Base-by-base conservation (phyloP, 2,797 vertebrate species). In the Xenentodon cancila region DNA sequence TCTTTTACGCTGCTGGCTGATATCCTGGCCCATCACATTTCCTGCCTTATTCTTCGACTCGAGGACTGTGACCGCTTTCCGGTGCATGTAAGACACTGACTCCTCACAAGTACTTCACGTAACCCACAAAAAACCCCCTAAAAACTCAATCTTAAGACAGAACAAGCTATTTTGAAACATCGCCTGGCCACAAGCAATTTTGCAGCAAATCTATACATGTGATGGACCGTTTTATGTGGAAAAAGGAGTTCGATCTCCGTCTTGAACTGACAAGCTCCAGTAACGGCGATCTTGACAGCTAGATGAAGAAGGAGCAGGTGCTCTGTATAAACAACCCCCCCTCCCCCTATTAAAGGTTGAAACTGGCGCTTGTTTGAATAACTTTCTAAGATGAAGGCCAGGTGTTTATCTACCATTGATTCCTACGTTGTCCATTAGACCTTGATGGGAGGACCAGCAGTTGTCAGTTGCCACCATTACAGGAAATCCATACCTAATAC, bases 401-500 rank as follows among this genome's bases (percentile, higher is more conserved):
- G 68, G 57, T 88, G 88, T 91, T 92, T 84, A 82, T 88, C 76
- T 61, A 46, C 57, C 88, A 92, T 89, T 87, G 75, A 91, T 89
- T 77, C 69, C 54, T 20, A n/a, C 1, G n/a, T 20, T 32, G 47
- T 79, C 84, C 64, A 83, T 89, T 90, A 87, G 48, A 62, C 51
- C 77, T 47, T 21, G 1, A 75, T 64, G 50, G 58, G 65, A 70
- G 64, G 63, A 68, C 27, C 43, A 20, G 48, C 76, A 49, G 49
- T 65, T 75, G 77, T 88, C 82, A 77, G 83, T 81, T 79, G 77
- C 69, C 37, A 32, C 81, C 86, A 92, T 92, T 92, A 92, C 81
- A 65, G 84, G 84, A 90, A 93, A 92, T 92, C 90, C 56, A 89
- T 92, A 90, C 51, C 59, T 81, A 84, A 91, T 88, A 82, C 63